Evolutionary conservation across 2,113 vertebrate genomes (phyloP).

Genomic region (Lynx canadensis): DNA sequence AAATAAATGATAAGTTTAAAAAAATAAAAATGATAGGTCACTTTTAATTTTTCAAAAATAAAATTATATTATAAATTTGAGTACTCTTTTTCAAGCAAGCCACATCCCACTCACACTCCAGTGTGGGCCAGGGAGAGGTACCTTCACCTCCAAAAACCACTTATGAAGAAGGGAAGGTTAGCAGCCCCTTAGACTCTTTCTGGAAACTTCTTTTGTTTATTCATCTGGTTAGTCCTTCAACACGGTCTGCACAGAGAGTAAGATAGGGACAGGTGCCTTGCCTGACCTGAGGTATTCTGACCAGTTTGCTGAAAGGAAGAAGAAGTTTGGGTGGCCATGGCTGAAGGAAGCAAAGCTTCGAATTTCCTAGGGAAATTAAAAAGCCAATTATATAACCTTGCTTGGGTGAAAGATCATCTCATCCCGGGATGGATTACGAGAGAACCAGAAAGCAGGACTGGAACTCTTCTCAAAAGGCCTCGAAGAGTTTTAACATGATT

Average conservation of each 20-base stretch:
- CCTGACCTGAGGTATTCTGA: not conserved
- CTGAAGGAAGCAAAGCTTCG: not conserved
- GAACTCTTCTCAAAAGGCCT: not conserved
- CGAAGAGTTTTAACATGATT: not conserved
- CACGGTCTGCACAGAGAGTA: not conserved
- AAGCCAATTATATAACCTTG: not conserved
- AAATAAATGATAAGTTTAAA: no score
- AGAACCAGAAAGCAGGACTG: not conserved
- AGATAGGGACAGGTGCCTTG: not conserved
- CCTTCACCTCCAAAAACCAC: not conserved
- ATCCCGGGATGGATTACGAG: not conserved
- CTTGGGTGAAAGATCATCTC: not conserved
- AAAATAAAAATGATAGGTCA: not conserved
- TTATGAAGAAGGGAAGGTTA: not conserved
- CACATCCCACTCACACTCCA: not conserved
- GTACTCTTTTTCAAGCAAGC: not conserved
- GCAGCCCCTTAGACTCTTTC: not conserved
- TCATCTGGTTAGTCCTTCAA: not conserved
- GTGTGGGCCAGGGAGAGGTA: not conserved
- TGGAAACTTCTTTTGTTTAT: not conserved
- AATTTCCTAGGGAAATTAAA: not conserved
- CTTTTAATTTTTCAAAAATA: not conserved
- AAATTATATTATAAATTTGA: not conserved
- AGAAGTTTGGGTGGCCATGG: not conserved
- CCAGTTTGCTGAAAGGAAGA: not conserved